These are phyloP conservation scores for Arvicanthis niloticus DNA, from an alignment of 2,113 vertebrate genomes.

Conservation along the genomic window DNA sequence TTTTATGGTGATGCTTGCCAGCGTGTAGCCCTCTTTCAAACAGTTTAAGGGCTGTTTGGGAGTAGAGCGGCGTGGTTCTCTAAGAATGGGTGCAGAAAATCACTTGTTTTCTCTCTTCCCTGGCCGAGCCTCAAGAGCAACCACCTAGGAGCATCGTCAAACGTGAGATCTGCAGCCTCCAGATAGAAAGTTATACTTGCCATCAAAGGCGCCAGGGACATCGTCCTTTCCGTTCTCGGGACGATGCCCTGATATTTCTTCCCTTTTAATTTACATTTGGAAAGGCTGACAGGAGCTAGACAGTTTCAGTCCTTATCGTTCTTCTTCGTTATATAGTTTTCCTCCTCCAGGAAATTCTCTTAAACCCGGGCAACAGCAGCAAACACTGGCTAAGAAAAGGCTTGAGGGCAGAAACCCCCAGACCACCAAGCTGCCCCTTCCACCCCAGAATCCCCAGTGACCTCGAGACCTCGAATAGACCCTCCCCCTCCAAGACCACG, in stretches of 20 bases:
- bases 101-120: neutral
- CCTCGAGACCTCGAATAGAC: neutral
- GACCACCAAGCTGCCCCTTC: neutral
- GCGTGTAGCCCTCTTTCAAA: conserved; percentile 69
- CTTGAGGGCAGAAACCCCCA: neutral
- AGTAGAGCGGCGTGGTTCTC: conserved; percentile 4
- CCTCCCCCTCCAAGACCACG: neutral
- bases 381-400: neutral
- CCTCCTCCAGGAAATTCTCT: conserved; percentile 37
- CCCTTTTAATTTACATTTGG: conserved; percentile 54
- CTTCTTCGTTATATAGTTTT: conserved; percentile 49
- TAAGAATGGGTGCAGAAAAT: conserved; percentile 48
- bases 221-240: neutral
- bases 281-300: neutral
- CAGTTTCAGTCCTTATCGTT: conserved; percentile 53
- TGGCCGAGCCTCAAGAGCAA: neutral
- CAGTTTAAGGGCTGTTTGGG: conserved; percentile 61
- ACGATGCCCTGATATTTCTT: conserved; percentile 28
- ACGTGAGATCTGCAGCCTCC: neutral
- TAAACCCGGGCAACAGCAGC: neutral
- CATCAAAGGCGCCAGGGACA: neutral
- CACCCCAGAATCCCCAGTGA: neutral
- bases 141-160: neutral
- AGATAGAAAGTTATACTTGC: conserved; percentile 4
- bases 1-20: conserved; percentile 71